Conservation (phyloP, 2,113 vertebrate species). For the Dicentrarchus labrax region DNA sequence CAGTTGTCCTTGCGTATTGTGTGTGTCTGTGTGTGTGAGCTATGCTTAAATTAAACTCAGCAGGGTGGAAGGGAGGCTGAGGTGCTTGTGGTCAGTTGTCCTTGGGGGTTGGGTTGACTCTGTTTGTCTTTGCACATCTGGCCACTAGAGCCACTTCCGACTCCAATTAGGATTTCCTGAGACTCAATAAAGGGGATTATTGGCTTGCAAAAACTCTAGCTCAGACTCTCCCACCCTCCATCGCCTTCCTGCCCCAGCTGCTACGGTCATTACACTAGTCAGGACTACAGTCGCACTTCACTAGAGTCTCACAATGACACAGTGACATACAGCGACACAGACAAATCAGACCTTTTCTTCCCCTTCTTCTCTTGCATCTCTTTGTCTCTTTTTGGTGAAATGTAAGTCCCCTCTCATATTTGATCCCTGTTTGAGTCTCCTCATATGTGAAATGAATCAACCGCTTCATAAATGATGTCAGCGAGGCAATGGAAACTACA, state of each 20-base stretch:
- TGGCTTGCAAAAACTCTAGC: conserved; percentile 73
- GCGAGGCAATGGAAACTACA: conserved; percentile 49
- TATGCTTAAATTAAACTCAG: conserved; percentile 60
- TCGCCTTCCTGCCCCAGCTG: conserved; percentile 74
- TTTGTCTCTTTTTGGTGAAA: conserved; percentile 27
- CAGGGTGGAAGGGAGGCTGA: conserved; percentile 42
- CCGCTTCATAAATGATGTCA: conserved; percentile 51
- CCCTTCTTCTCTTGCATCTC: conserved; percentile 1
- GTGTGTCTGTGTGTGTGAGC: conserved; percentile 25
- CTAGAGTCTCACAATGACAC: conserved; percentile 65
- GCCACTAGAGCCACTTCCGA: conserved; percentile 77
- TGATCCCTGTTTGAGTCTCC: conserved; percentile 14
- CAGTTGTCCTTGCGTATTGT: conserved; percentile 30
- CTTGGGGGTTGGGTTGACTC: conserved; percentile 48
- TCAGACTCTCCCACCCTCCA: conserved; percentile 69
- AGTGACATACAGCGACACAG: conserved; percentile 45
- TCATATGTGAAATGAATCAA: conserved; percentile 64
- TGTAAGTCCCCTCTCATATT: conserved; percentile 19
- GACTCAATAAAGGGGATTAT: conserved; percentile 83
- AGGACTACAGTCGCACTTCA: conserved; percentile 71
- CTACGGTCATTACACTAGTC: conserved; percentile 62
- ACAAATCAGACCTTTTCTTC: conserved; percentile 42
- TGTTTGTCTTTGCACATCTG: conserved; percentile 82
- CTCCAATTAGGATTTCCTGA: conserved; percentile 85
- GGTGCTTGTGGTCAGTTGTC: conserved; percentile 66